These are phyloP conservation scores for Onychomys torridus DNA, from an alignment of 2,797 vertebrate species.

Conservation along the genomic window DNA sequence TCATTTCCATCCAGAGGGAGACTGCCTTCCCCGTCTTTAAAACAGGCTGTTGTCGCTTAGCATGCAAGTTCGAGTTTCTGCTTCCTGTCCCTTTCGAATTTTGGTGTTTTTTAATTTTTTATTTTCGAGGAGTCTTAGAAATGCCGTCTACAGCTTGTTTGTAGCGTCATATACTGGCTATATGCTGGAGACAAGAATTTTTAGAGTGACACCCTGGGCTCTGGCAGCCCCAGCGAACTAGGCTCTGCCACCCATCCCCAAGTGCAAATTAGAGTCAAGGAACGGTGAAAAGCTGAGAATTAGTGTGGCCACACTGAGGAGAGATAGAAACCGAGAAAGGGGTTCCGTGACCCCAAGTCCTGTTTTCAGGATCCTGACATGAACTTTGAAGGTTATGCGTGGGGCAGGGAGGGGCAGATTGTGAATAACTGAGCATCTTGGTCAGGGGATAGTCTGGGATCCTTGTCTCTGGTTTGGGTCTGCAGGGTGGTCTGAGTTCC, in stretches of 20 bases:
- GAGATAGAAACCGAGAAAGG: background rate
- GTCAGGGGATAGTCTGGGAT: background rate
- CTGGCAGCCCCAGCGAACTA: background rate
- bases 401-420: background rate
- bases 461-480: background rate
- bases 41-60: background rate
- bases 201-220: background rate
- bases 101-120: background rate
- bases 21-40: background rate
- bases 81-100: constrained; percentile 3
- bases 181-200: background rate
- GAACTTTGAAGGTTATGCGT: background rate
- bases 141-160: background rate
- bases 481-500: background rate
- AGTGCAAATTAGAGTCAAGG: background rate
- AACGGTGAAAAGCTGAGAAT: background rate
- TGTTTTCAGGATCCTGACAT: background rate
- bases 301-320: background rate
- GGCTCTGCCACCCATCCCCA: background rate
- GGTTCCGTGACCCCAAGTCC: background rate
- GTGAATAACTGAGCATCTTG: background rate
- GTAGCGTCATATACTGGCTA: background rate
- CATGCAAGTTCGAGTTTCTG: constrained; percentile 32
- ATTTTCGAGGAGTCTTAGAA: background rate
- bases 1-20: background rate